Evolutionary conservation across 2,888 invertebrate genomes (phyloP).

Genomic region (Pyrrhosoma nymphula): DNA sequence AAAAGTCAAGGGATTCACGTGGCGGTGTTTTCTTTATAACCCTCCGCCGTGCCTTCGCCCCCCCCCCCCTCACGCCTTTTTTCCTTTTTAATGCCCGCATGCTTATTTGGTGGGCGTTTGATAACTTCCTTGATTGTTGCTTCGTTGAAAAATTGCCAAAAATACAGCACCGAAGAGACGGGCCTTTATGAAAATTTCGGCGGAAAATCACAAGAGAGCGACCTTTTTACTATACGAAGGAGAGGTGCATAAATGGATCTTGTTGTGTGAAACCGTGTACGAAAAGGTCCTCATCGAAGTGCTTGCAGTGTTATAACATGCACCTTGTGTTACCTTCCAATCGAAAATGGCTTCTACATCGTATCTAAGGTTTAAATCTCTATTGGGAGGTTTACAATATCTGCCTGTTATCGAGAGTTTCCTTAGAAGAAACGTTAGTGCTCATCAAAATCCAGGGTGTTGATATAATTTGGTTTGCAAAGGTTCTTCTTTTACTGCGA

Average conservation of each 20-base stretch:
- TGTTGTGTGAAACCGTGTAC: neutral
- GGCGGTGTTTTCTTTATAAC: slow-evolving; percentile 32
- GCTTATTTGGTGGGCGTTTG: slow-evolving; percentile 32
- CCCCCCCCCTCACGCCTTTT: neutral
- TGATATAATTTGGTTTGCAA: no score
- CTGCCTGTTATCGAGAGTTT: no score
- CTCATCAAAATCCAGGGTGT: no score
- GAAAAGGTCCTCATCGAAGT: neutral
- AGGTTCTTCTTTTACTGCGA: no score
- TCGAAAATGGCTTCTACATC: no score
- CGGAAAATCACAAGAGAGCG: neutral
- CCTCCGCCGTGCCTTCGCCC: neutral
- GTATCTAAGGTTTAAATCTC: no score
- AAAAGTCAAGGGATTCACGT: slow-evolving; percentile 39
- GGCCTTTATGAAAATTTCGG: neutral
- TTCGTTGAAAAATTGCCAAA: slow-evolving; percentile 6
- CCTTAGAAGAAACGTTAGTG: no score
- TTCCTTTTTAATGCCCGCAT: neutral
- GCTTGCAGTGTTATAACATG: no score
- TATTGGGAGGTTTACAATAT: no score
- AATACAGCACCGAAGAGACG: neutral
- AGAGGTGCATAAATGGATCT: neutral
- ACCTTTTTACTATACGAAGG: neutral
- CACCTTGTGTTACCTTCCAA: no score
- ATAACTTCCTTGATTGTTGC: slow-evolving; percentile 5